Percentiles rank a stretch among this genome's conserved stretches.
phyloP scores from a whole-genome alignment of 1,140 invertebrate genomes.

The Apis mellifera region Amel_HAv3.1 CM009939.2:2773501-2774000 shows the following conservation, averaged over 20 bases:
- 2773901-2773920: not conserved
- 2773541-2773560: no score
- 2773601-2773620: no score
- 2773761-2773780: not conserved
- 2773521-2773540: no score
- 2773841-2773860: not conserved
- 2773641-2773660: not conserved
- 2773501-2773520: no score
- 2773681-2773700: not conserved
- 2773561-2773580: no score
- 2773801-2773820: not conserved
- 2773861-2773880: not conserved
- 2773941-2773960: no score
- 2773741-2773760: not conserved
- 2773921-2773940: not conserved
- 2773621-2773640: no score
- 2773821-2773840: not conserved
- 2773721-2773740: not conserved
- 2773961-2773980: no score
- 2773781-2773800: not conserved
- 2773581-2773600: no score
- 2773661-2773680: not conserved
- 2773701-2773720: no score
- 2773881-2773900: not conserved
- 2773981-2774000: no score